Conservation (phyloP, 2,797 vertebrate genomes). For the Ambastaia sidthimunki region DNA sequence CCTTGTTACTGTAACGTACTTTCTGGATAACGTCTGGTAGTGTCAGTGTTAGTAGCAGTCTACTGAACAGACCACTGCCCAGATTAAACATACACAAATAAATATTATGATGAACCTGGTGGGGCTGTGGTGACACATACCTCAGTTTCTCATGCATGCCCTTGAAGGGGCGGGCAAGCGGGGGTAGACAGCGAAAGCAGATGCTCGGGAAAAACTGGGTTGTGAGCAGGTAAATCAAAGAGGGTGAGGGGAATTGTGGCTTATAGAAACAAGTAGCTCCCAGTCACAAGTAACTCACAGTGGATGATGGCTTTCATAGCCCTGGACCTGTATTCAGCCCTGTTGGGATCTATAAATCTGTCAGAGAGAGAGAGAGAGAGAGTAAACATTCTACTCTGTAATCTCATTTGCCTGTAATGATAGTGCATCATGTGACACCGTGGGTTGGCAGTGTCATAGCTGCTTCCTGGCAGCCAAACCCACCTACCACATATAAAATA, state of each 20-base stretch:
- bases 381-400: constrained; percentile 71
- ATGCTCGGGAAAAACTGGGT: constrained; percentile 17
- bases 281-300: constrained; percentile 78
- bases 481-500: constrained; percentile 75
- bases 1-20: constrained; percentile 42
- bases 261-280: constrained; percentile 81
- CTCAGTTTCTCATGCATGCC: constrained; percentile 17
- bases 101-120: constrained; percentile 53
- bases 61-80: constrained; percentile 40
- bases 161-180: background rate
- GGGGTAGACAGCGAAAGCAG: constrained; percentile 24
- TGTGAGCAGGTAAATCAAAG: constrained; percentile 73
- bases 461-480: constrained; percentile 70
- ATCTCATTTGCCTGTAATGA: constrained; percentile 82
- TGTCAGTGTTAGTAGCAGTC: constrained; percentile 18
- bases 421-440: constrained; percentile 74
- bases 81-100: constrained; percentile 21
- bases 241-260: constrained; percentile 60
- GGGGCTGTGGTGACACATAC: constrained; percentile 51
- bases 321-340: constrained; percentile 74
- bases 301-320: constrained; percentile 83
- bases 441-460: constrained; percentile 59
- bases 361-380: constrained; percentile 67
- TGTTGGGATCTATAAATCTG: constrained; percentile 82
- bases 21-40: constrained; percentile 38